Evolutionary conservation across 2,888 invertebrate genomes (phyloP), one percentile per base, ranked within the genome.

Genomic region (Zonitis immaculata): DNA sequence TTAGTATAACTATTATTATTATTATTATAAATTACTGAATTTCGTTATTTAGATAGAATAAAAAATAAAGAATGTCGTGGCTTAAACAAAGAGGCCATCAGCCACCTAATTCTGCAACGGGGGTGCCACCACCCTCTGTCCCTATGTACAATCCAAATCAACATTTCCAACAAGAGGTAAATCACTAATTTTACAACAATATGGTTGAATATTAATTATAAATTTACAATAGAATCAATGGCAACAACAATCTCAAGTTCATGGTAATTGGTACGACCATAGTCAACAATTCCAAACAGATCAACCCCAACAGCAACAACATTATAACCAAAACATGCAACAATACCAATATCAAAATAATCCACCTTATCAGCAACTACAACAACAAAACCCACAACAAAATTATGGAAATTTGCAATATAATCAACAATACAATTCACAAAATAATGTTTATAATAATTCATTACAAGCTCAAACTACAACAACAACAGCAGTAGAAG

Each of bases 1-100:
- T 18, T 22, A 26, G 28, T 27, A 18, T 16, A 9, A 6, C 27
- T 28, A 14, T n/a, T 11, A 11, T 43, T 6, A 6, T 20, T 18
- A 16, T 44, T 12, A 2, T 11, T 12, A 26, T n/a, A 44, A 9
- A 35, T 9, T 3, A 18, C 16, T 35, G 35, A 18, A 18, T 9
- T 18, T 18, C 35, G 9, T 9, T 14, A 32, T 32, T 42, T 25
- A 2, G 2, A 5, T 42, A 52, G 35, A 49, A 35, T n/a, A n/a
- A n/a, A n/a, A n/a, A n/a, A n/a, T n/a, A n/a, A n/a, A n/a, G n/a
- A 50, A 76, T 76, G 75, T 74, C 76, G 58, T 76, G 76, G 76
- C 68, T 74, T 60, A 75, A 75, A 61, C 68, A 70, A 63, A 66
- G 73, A 60, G 70, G 69, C 20, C 70, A 70, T 28, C 63, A 63